Conservation (phyloP, 1,140 invertebrate species). For the Scaptomyza montana region DNA sequence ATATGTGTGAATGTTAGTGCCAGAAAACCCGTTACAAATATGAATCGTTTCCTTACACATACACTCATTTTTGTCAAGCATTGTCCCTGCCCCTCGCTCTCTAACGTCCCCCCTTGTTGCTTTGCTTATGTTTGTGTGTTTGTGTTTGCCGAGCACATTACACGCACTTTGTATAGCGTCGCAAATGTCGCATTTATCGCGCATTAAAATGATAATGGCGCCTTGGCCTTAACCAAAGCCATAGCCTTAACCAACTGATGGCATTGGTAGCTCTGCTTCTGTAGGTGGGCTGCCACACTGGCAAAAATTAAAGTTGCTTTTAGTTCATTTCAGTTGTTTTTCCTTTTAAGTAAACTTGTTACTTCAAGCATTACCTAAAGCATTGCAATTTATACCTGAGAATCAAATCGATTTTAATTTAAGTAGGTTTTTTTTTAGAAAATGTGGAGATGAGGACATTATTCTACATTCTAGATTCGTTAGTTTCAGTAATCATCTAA, state of each 20-base stretch:
- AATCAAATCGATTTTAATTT: no score
- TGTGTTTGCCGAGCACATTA: constrained; percentile 68
- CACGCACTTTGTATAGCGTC: constrained; percentile 78
- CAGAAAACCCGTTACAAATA: constrained; percentile 68
- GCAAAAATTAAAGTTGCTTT: neutral
- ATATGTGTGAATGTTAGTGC: neutral
- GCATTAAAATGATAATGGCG: constrained; percentile 83
- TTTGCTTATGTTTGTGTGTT: constrained; percentile 7
- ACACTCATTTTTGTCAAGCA: neutral
- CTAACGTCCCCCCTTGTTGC: neutral
- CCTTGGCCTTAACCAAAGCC: constrained; percentile 12
- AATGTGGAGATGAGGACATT: neutral
- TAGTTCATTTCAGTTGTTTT: no score
- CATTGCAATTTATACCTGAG: no score
- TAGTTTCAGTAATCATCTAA: no score
- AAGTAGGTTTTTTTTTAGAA: neutral
- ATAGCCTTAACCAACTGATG: neutral
- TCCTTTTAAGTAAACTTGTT: no score
- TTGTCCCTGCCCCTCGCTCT: no score
- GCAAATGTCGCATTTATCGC: constrained; percentile 81
- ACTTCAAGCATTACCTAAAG: no score
- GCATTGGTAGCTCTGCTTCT: neutral
- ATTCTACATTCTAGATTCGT: no score
- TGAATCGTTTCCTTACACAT: constrained; percentile 46
- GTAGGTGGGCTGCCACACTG: neutral